Conservation (phyloP, 2,797 vertebrate genomes). For the Mionectes olivaceus region DNA sequence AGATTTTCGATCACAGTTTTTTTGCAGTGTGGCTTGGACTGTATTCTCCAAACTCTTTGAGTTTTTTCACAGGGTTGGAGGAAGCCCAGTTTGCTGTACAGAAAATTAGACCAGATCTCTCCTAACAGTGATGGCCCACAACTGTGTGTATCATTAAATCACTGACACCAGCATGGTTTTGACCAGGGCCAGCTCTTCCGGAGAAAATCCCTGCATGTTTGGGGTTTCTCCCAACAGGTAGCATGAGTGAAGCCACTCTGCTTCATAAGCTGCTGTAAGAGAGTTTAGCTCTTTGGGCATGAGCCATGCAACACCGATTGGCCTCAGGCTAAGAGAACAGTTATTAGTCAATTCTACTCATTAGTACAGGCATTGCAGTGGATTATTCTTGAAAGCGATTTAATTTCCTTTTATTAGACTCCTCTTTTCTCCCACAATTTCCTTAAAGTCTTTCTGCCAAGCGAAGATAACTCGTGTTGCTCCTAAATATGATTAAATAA, state of each 20-base stretch:
- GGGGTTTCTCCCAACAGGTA: neutral
- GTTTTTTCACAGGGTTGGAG: neutral
- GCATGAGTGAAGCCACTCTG: neutral
- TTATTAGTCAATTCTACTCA: slow-evolving; percentile 39
- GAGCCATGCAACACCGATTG: neutral
- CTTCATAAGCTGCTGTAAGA: neutral
- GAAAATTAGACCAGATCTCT: neutral
- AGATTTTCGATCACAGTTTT: neutral
- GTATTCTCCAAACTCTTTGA: neutral
- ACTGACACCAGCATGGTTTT: neutral
- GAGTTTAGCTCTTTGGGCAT: neutral
- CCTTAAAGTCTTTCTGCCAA: slow-evolving; percentile 20
- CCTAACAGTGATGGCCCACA: neutral
- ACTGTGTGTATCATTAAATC: too few relatives aligned
- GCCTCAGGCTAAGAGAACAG: slow-evolving; percentile 1
- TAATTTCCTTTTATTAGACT: slow-evolving; percentile 47
- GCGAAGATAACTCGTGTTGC: slow-evolving; percentile 11
- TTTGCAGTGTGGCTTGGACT: neutral
- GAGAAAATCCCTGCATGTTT: neutral
- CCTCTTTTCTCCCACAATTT: slow-evolving; percentile 23
- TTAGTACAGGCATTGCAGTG: slow-evolving; percentile 29
- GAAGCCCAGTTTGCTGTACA: neutral
- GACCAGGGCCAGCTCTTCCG: neutral
- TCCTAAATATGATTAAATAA: slow-evolving; percentile 6
- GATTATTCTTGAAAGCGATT: slow-evolving; percentile 31